Evolutionary conservation across 2,888 invertebrate genomes (phyloP), one percentile per base, ranked within the genome.

Genomic region (Dermolepida albohirtum): DNA sequence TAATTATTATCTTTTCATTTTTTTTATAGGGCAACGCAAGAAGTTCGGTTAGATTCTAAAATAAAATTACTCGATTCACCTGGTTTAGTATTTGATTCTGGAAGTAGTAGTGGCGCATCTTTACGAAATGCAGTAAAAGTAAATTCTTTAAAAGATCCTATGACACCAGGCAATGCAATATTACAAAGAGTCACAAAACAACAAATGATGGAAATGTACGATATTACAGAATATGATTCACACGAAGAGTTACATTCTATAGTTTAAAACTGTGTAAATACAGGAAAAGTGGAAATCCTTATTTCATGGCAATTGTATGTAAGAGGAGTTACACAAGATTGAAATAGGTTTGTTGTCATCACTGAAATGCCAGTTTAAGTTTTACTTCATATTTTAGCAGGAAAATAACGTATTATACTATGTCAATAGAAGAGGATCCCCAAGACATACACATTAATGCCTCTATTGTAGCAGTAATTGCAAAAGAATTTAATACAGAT

Each of bases 41-140:
- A 93, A 74, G 94, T 99, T 7, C 95, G 96, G 74, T 83, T 99
- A 41, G 98, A 98, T 83, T 96, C 96, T 1, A 95, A 97, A 84
- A 95, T 99, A 72, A 94, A 95, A 81, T 87, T 99, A 49, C 86
- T 99, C 17, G 98, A 99, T 84, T 95, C 96, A 71, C 98, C 98
- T 0, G 98, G 98, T 22, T 93, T 99, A 75, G 96, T 98, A 52
- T 94, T 98, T 83, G 90, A 92, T 29, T 85, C 88, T 0, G 89
- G 91, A 5, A 87, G 88, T 57, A 91, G 92, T 74, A 89, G 90
- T 1, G 88, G 91, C 0, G 89, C 92, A n/a, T 95, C 95, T 0
- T 85, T 98, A 5, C 92, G 94, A 83, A 98, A 98, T 82, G 96
- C 95, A 0, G 89, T 98, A 44, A 88, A 91, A 59, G 92, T 97